These are phyloP conservation scores for Holcopasites calliopsidis DNA, from an alignment of 1,140 invertebrate genomes.

Conservation along the genomic window DNA sequence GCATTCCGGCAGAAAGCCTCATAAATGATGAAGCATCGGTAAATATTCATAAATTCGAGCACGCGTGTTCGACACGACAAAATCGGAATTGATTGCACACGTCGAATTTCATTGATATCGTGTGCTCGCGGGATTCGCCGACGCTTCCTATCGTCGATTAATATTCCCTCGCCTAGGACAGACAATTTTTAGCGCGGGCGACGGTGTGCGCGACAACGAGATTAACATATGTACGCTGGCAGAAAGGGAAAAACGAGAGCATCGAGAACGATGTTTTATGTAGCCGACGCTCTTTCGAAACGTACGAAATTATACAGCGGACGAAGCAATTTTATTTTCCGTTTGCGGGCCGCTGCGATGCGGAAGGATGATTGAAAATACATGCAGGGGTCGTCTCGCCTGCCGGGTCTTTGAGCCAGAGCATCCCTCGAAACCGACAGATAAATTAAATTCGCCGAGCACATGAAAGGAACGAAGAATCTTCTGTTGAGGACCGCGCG, in stretches of 20 bases:
- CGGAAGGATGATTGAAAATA: slow-evolving; percentile 28
- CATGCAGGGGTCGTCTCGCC: neutral
- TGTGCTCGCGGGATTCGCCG: neutral
- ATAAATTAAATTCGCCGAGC: slow-evolving; percentile 35
- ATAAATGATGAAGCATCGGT: neutral
- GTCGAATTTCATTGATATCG: slow-evolving; percentile 17
- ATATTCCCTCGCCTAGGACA: neutral
- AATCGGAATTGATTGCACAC: slow-evolving; percentile 11
- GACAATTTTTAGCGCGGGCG: neutral
- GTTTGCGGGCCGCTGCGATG: neutral
- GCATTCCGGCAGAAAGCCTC: neutral
- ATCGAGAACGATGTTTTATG: slow-evolving; percentile 43
- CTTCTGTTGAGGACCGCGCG: neutral
- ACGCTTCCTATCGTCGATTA: neutral
- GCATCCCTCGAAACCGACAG: neutral
- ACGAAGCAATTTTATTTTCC: slow-evolving; percentile 30
- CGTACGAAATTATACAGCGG: slow-evolving; percentile 26
- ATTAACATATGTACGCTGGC: neutral
- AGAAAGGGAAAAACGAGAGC: neutral
- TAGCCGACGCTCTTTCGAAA: neutral
- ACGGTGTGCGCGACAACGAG: neutral
- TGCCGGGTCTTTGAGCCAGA: slow-evolving; percentile 16
- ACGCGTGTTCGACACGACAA: neutral
- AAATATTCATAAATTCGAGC: slow-evolving; percentile 27
- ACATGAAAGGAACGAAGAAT: neutral